phyloP scores from a whole-genome alignment of 2,888 invertebrate genomes.

The Gymnoscelis rufifasciata region DNA sequence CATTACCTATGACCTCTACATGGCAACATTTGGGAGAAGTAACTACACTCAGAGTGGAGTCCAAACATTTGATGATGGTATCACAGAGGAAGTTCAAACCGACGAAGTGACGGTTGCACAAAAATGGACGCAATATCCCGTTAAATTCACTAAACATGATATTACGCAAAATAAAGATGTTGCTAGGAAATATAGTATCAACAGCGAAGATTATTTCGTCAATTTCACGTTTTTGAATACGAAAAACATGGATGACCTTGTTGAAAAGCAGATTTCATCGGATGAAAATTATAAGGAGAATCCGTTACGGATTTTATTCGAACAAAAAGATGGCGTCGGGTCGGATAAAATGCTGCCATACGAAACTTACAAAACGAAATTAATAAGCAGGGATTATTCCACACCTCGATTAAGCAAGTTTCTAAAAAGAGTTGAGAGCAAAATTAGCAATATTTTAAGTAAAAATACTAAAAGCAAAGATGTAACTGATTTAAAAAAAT shows the following conservation, averaged over 20 bases:
- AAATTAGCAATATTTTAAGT: constrained; percentile 49
- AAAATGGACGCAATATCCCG: constrained; percentile 70
- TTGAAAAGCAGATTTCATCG: constrained; percentile 28
- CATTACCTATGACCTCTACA: constrained; percentile 68
- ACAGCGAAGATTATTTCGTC: constrained; percentile 46
- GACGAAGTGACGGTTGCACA: constrained; percentile 47
- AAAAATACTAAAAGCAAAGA: constrained; percentile 45
- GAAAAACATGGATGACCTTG: constrained; percentile 26
- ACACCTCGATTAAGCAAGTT: constrained; percentile 49
- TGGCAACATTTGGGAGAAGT: constrained; percentile 63
- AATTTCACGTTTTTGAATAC: constrained; percentile 50
- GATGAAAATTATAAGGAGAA: constrained; percentile 49
- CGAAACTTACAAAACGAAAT: constrained; percentile 50
- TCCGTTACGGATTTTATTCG: constrained; percentile 60
- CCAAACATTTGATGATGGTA: constrained; percentile 69
- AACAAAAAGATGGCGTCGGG: constrained; percentile 67
- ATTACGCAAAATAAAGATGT: constrained; percentile 38
- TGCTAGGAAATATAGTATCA: constrained; percentile 34
- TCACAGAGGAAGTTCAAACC: constrained; percentile 61
- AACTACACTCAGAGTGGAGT: constrained; percentile 62
- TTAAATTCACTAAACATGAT: constrained; percentile 57
- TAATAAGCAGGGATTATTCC: constrained; percentile 50
- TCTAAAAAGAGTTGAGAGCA: constrained; percentile 55
- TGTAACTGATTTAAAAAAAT: constrained; percentile 40
- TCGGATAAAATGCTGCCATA: constrained; percentile 52